Evolutionary conservation across 2,113 vertebrate species (phyloP), one percentile per base, ranked within the genome.

Genomic region (Psittacus erithacus): DNA sequence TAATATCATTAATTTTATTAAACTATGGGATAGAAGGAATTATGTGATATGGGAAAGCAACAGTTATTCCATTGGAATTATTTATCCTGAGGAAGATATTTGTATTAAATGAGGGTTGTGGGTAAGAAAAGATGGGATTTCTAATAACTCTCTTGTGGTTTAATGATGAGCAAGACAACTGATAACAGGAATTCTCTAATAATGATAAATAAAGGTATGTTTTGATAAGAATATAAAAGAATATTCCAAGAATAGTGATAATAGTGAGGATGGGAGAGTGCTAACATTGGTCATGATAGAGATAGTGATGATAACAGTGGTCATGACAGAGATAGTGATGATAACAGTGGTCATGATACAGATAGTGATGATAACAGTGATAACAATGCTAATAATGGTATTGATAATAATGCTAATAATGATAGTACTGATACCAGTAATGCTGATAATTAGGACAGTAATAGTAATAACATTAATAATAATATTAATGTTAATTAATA

Each of bases 51-150:
- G 22, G 35, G 7, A 47, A 68, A 84, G 35, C 3, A 29, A n/a
- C 2, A n/a, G 47, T 29, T 38, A 73, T 31, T 19, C 2, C 9
- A 3, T 6, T 4, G 52, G 10, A 41, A 43, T 25, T 19, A 5
- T 3, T 2, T 2, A 7, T 13, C 5, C 1, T 9, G 17, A 6
- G 9, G 8, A 31, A 22, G 75, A 20, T 12, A 55, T 35, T 62
- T 49, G 68, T 10, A 12, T 49, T 39, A 53, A 38, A 67, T 67
- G 78, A 23, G 11, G 57, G 57, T 24, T 24, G 23, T 11, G 33
- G 14, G 10, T 10, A 39, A 59, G 59, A 29, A 47, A 91, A 62
- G 6, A 2, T 3, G 29, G 3, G 5, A 62, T 8, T 13, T 9
- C 38, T 17, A 11, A 44, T 22, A 7, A 52, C 31, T 14, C 3